phyloP scores from a whole-genome alignment of 2,797 vertebrate genomes.

The Holocentrus rufus region DNA sequence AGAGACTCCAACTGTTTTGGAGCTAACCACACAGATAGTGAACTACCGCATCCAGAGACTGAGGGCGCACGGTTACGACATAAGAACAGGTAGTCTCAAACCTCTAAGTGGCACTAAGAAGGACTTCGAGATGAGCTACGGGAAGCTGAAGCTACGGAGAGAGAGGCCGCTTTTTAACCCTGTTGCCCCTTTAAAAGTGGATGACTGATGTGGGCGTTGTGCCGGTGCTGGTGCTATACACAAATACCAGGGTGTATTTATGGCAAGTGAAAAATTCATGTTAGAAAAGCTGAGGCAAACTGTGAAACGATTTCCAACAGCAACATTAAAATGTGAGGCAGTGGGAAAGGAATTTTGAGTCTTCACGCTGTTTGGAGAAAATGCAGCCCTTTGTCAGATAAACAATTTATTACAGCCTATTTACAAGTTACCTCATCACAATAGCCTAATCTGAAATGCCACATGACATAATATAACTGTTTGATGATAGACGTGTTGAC shows the following conservation, averaged over 20 bases:
- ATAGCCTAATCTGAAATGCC: constrained; percentile 23
- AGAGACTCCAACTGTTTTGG: constrained; percentile 86
- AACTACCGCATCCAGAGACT: constrained; percentile 88
- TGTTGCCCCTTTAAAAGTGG: constrained; percentile 85
- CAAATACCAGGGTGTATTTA: constrained; percentile 13
- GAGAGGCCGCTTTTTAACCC: constrained; percentile 94
- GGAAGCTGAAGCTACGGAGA: constrained; percentile 84
- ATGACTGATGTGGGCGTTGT: constrained; percentile 78
- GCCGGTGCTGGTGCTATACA: neutral
- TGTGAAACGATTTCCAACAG: constrained; percentile 5
- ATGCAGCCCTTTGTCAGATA: constrained; percentile 1
- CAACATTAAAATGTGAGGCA: constrained; percentile 28
- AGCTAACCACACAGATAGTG: constrained; percentile 90
- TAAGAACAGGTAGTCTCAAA: constrained; percentile 84
- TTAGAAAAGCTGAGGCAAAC: constrained; percentile 20
- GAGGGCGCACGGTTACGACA: constrained; percentile 79
- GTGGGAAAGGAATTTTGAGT: constrained; percentile 11
- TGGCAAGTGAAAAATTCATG: constrained; percentile 30
- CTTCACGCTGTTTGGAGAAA: constrained; percentile 1
- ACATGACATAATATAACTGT: constrained; percentile 10
- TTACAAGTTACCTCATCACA: constrained; percentile 41
- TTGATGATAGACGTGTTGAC: constrained; percentile 39
- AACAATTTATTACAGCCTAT: constrained; percentile 25
- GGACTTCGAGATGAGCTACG: constrained; percentile 89
- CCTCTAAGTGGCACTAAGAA: constrained; percentile 91